Conservation (phyloP, 2,113 vertebrate genomes). For the Prunella himalayana region DNA sequence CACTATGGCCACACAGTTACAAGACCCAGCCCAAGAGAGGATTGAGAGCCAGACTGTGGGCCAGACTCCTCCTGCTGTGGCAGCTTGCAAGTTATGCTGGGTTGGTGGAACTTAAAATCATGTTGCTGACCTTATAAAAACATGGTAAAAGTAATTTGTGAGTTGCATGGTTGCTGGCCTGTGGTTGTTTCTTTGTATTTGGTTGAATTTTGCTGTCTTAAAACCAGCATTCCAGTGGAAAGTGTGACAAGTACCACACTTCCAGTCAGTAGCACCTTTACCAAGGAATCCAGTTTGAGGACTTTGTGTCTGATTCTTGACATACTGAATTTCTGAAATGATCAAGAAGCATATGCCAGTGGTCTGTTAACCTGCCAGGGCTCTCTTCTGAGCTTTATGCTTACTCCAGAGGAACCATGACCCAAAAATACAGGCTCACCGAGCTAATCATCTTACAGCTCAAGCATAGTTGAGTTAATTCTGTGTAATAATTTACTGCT, state of each 20-base stretch:
- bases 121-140: not conserved
- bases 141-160: not conserved
- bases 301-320: not conserved
- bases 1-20: not conserved
- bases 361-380: not conserved
- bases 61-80: not conserved
- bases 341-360: not conserved
- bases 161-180: not conserved
- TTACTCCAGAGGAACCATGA: not conserved
- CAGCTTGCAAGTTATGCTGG: not conserved
- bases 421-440: not conserved
- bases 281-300: not conserved
- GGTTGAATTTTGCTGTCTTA: not conserved
- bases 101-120: not conserved
- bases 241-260: not conserved
- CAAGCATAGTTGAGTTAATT: conserved; percentile 23
- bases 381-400: not conserved
- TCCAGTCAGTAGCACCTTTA: not conserved
- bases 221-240: not conserved
- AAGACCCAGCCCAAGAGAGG: not conserved
- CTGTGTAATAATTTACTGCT: conserved; percentile 49
- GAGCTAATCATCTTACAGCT: not conserved
- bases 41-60: not conserved
- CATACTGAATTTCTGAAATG: not conserved
- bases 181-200: not conserved